Base-by-base conservation (phyloP, 2,888 invertebrate genomes). In the Nomada fabriciana region DNA sequence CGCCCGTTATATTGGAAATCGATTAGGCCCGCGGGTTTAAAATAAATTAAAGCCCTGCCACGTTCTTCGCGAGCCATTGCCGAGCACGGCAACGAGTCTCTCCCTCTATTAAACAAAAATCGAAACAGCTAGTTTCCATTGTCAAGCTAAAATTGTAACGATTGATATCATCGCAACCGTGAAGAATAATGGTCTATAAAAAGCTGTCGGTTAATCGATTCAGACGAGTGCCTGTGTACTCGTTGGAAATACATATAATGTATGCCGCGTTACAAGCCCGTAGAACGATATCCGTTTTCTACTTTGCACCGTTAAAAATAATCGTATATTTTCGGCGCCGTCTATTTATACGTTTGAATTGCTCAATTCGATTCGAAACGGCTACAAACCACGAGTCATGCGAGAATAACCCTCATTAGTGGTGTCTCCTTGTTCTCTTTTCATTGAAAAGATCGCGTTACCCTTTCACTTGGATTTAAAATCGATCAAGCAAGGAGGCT, bases 281-380 rank as follows among this genome's bases (percentile, higher is more conserved):
- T 69, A 64, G 73, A 53, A 57, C 10, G 76, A 70, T 70, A 55
- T 59, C 67, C 70, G 63, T 65, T 78, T 68, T 70, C 9, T 64
- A 20, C 15, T 18, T 60, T 29, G 15, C n/a, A 20, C 42, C 20
- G 63, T 82, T 80, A 59, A 78, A 79, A 84, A 80, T 74, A 78
- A 77, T 71, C 55, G 55, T 78, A 84, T 76, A 86, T 76, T 78
- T 86, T 57, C 82, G 74, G 70, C 70, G 18, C 15, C 55, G 25
- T n/a, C 81, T 82, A 86, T 81, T 84, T 83, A 84, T 76, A 77
- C 76, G 50, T 60, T 59, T 74, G 60, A 11, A 52, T 76, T 78
- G 71, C 72, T 50, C 36, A 78, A 78, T 78, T 43, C 63, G 9
- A 57, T 53, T 47, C 53, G 42, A 47, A 80, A 52, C 65, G 25